Percentiles rank a stretch among this genome's conserved stretches.
Conservation (phyloP, 2,888 invertebrate species). For the Zhuqinia jingwanae region DNA sequence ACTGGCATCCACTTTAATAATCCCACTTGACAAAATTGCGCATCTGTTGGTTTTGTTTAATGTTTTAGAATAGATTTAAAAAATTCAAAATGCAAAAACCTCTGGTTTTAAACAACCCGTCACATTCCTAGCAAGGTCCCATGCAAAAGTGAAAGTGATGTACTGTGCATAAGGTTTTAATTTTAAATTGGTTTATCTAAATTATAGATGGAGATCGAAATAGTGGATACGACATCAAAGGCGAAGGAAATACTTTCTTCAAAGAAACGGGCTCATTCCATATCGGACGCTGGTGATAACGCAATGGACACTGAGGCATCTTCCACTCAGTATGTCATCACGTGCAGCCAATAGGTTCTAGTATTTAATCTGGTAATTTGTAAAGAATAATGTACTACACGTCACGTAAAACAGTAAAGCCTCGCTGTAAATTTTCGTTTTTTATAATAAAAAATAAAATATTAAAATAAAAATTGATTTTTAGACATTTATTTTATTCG, state of each 20-base stretch:
- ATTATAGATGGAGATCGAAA: conserved; percentile 37
- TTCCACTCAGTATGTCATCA: conserved; percentile 84
- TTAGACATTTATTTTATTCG: neutral
- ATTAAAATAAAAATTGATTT: too few relatives aligned
- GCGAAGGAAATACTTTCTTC: neutral
- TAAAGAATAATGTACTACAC: too few relatives aligned
- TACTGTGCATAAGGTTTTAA: neutral
- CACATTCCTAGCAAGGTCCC: too few relatives aligned
- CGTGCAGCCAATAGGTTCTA: conserved; percentile 92
- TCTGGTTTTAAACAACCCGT: too few relatives aligned
- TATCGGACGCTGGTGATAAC: conserved; percentile 35
- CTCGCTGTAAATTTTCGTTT: too few relatives aligned
- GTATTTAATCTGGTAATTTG: too few relatives aligned
- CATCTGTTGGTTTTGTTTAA: neutral
- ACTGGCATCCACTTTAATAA: neutral
- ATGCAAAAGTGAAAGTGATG: neutral
- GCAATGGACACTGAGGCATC: conserved; percentile 71
- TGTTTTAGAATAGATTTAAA: too few relatives aligned
- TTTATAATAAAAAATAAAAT: too few relatives aligned
- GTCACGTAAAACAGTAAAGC: too few relatives aligned
- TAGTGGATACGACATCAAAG: conserved; percentile 9
- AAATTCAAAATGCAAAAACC: too few relatives aligned
- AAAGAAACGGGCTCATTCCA: conserved; percentile 26
- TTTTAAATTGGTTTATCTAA: neutral
- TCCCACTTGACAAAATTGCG: neutral